Conservation (phyloP, 2,797 vertebrate species). For the Anguilla marmorata region DNA sequence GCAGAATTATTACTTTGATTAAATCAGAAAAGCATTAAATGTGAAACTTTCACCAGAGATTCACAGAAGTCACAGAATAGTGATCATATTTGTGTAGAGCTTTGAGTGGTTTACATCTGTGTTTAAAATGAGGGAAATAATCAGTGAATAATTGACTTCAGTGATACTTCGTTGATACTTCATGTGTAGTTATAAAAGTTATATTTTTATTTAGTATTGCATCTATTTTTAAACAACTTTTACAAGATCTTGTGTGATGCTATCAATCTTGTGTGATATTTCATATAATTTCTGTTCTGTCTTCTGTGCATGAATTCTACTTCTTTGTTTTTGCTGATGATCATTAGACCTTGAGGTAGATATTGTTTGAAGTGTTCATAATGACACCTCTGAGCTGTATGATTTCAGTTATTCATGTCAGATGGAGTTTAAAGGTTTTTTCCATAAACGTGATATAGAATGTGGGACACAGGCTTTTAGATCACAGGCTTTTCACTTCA, state of each 20-base stretch:
- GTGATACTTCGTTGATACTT: background rate
- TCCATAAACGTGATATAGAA: background rate
- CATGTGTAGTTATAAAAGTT: background rate
- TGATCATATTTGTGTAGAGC: background rate
- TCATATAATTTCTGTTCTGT: background rate
- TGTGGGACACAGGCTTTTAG: background rate
- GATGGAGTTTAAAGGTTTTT: background rate
- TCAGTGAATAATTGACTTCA: background rate
- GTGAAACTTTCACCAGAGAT: background rate
- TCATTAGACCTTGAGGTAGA: background rate
- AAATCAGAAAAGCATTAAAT: conserved; percentile 19
- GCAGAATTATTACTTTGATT: conserved; percentile 61
- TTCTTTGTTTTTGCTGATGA: background rate
- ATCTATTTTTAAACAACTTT: conserved; percentile 1
- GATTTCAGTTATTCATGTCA: background rate
- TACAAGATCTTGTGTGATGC: background rate
- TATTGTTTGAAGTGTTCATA: background rate
- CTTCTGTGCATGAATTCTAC: background rate
- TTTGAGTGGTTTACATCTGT: background rate
- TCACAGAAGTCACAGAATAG: background rate
- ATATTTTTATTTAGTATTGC: background rate
- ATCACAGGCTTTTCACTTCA: background rate
- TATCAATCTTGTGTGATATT: background rate
- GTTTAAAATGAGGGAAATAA: background rate
- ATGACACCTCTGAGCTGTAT: background rate